Evolutionary conservation across 2,797 vertebrate species (phyloP), one percentile per base, ranked within the genome.

Genomic region (Melopsittacus undulatus): DNA sequence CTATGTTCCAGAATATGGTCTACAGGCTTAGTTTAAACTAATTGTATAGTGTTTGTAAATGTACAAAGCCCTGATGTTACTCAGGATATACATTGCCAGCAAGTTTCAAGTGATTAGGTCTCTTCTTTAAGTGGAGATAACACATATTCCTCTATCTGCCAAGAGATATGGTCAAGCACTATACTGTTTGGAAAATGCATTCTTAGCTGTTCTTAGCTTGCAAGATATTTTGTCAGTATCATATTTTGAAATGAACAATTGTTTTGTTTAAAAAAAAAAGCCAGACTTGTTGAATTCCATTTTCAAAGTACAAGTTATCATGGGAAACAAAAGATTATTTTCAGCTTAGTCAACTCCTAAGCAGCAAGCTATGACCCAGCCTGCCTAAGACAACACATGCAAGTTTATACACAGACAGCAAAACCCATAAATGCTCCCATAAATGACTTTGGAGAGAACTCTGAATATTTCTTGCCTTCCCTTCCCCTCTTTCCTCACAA

Each of bases 381-480:
- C 57, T 57, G 27, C 32, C 80, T 22, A 64, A 67, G 48, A 87
- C 52, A 61, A 36, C 0, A 32, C 63, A 73, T 66, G 40, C 26
- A 84, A 86, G 40, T 90, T 83, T 82, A 64, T 61, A 61, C 23
- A 51, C 29, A 42, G 54, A 80, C 22, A 74, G 29, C 2, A 3
- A 92, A 94, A 82, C 56, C 68, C 89, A 54, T 64, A 90, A 91
- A 78, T 76, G 63, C 57, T 83, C 42, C 79, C 69, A 78, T 49
- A 94, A 90, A 54, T 75, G 0, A 90, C 43, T 94, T 89, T 90
- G 80, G 91, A 95, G 80, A 77, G 48, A 82, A 84, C 69, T 76
- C 78, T 36, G 77, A 93, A 74, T 93, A 82, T 80, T 94, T 94
- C 67, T 95, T 92, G 49, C 89, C 45, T 88, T 90, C 46, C 32